Base-by-base conservation (phyloP, 1,140 invertebrate genomes). In the Notospermus geniculatus region DNA sequence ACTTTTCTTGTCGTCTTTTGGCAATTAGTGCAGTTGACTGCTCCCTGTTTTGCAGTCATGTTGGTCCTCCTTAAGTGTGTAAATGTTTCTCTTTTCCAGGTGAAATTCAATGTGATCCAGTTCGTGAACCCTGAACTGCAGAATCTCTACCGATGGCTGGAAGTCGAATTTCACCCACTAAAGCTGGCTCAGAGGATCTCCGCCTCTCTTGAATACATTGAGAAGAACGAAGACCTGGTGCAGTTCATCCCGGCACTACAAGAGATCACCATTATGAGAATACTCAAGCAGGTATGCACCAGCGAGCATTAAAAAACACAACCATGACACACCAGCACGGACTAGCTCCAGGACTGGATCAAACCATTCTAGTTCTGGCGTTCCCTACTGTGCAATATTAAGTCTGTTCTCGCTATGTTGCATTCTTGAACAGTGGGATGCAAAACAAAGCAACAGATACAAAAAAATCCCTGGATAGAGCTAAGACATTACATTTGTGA, bases 161-260 rank as follows among this genome's bases (percentile, higher is more conserved):
- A 98, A 80, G 88, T 94, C 4, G 93, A 97, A 59, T 98, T 98
- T 72, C 90, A 97, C 79, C 96, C 96, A 1, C 82, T 98, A n/a
- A 86, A 88, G 39, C 84, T 98, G 5, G 95, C 94, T 74, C 82
- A 83, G 39, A 85, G 70, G 45, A 77, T 84, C 0, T 70, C 74
- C 13, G 63, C 73, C 2, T 69, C 69, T 30, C 69, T 85, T 30
- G 76, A 83, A n/a, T 82, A 76, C 60, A 78, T 85, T 22, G 67
- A 72, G 9, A 67, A 76, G n/a, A 78, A 74, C 60, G 78, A 82
- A 58, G 76, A 81, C 13, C 71, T 82, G 23, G 66, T 57, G 28
- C 92, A 95, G 65, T 98, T 97, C 79, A 86, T 93, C 2, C 82
- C 85, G 2, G 88, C 93, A 0, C 80, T 98, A 0, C 91, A 93